These are phyloP conservation scores for Nymphalis urticae DNA, from an alignment of 2,888 invertebrate species.

Conservation along the genomic window DNA sequence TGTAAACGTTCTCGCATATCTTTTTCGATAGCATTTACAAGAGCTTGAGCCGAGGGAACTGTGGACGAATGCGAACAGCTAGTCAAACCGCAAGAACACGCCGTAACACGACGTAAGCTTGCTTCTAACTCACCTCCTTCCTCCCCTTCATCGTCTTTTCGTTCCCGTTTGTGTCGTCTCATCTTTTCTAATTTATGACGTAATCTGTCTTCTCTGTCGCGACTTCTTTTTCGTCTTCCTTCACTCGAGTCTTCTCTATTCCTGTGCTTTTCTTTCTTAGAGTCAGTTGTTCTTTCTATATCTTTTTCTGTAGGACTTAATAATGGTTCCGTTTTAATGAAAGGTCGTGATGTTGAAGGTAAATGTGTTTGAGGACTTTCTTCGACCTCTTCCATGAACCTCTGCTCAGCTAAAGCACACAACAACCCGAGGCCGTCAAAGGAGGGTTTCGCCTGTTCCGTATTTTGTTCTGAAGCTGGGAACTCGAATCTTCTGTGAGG, in stretches of 20 bases:
- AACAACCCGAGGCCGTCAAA: constrained; percentile 87
- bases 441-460: constrained; percentile 65
- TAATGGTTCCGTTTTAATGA: constrained; percentile 67
- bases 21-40: constrained; percentile 88
- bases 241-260: constrained; percentile 71
- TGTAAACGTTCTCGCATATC: constrained; percentile 91
- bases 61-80: constrained; percentile 59
- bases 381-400: constrained; percentile 88
- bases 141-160: constrained; percentile 55
- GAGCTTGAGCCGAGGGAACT: constrained; percentile 78
- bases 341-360: constrained; percentile 57
- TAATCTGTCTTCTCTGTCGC: constrained; percentile 69
- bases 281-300: constrained; percentile 48
- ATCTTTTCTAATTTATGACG: constrained; percentile 74
- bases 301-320: constrained; percentile 61
- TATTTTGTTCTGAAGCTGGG: constrained; percentile 50
- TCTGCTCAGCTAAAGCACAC: constrained; percentile 92
- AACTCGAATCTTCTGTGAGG: constrained; percentile 66
- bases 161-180: constrained; percentile 69
- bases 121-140: constrained; percentile 71
- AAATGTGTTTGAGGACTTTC: constrained; percentile 57
- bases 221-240: constrained; percentile 63
- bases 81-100: constrained; percentile 61
- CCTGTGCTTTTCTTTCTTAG: constrained; percentile 67
- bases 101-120: constrained; percentile 67